phyloP scores from a whole-genome alignment of 2,113 vertebrate species.

The Delphinapterus leucas region DNA sequence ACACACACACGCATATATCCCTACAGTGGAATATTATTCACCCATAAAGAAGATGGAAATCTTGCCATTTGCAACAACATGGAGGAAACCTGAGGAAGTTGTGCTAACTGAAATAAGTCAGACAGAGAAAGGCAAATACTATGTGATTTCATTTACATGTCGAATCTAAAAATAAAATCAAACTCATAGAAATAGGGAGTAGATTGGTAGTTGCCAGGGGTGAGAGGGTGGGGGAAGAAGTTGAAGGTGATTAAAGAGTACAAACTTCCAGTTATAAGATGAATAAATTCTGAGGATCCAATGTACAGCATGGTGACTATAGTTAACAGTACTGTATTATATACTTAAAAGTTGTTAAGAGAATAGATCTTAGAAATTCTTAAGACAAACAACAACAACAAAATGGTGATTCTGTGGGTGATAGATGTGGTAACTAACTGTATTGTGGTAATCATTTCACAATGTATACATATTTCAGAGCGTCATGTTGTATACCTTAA shows the following conservation, averaged over 20 bases:
- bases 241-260: not conserved
- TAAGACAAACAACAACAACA: not conserved
- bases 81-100: not conserved
- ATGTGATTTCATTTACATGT: not conserved
- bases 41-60: not conserved
- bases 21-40: not conserved
- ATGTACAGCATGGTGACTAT: not conserved
- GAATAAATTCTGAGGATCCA: not conserved
- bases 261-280: not conserved
- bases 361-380: not conserved
- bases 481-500: not conserved
- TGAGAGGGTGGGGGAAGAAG: not conserved
- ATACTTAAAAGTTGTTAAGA: not conserved
- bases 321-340: not conserved
- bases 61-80: not conserved
- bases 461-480: not conserved
- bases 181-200: not conserved
- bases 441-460: too few relatives aligned
- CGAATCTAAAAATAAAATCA: not conserved
- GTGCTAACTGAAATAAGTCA: not conserved
- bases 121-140: not conserved
- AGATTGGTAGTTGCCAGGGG: too few relatives aligned
- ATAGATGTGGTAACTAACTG: too few relatives aligned
- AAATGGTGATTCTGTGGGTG: not conserved
- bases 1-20: not conserved